Conservation (phyloP, 2,113 vertebrate species). For the Danionella cerebrum region DNA sequence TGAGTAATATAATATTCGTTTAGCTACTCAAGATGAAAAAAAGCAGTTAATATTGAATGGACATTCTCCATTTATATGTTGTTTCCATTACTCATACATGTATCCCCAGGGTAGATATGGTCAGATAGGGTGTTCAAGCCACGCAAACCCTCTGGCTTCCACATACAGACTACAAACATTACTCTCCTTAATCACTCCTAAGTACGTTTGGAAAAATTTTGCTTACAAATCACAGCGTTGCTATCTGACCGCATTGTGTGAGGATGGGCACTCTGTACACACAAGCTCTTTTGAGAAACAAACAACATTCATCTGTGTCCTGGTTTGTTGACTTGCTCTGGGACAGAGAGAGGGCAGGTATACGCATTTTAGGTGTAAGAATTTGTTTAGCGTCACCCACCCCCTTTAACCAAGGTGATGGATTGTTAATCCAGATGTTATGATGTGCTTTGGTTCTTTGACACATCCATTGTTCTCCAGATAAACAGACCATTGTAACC, state of each 20-base stretch:
- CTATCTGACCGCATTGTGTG: constrained; percentile 18
- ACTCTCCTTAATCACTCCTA: background rate
- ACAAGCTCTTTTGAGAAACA: constrained; percentile 28
- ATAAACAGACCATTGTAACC: background rate
- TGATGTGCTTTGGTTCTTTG: constrained; percentile 8
- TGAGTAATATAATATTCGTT: too few relatives aligned
- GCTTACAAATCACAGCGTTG: background rate
- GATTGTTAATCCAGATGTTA: background rate
- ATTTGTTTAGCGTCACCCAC: constrained; percentile 14
- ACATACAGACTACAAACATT: background rate
- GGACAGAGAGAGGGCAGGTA: background rate
- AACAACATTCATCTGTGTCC: constrained; percentile 29
- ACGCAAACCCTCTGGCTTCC: background rate
- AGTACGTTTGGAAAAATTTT: background rate
- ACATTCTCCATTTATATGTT: too few relatives aligned
- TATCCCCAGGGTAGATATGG: background rate
- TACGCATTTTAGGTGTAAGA: constrained; percentile 37
- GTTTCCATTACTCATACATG: too few relatives aligned
- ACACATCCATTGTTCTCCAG: background rate
- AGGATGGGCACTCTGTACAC: constrained; percentile 18
- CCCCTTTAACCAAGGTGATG: background rate
- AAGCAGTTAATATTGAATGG: too few relatives aligned
- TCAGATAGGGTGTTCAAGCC: background rate
- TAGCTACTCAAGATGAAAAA: too few relatives aligned
- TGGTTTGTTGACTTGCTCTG: constrained; percentile 29